Percentiles rank a stretch among this genome's conserved stretches.
These are phyloP conservation scores for Cinclus cinclus DNA, from an alignment of 2,113 vertebrate genomes.

Conservation along the genomic window DNA sequence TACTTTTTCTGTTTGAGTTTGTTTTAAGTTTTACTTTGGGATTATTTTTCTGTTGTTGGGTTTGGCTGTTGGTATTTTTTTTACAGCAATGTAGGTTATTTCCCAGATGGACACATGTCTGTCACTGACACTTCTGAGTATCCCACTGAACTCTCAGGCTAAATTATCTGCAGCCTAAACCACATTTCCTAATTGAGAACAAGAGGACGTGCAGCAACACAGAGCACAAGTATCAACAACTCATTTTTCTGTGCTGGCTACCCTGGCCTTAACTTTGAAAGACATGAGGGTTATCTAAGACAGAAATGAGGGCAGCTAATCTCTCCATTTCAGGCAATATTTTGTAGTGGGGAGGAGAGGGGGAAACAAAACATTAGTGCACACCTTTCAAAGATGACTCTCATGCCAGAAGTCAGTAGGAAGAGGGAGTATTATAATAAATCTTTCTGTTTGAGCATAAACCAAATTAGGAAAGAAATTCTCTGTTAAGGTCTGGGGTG, in stretches of 20 bases:
- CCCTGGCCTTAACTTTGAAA: neutral
- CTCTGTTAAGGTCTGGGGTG: neutral
- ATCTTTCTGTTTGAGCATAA: neutral
- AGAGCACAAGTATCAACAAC: neutral
- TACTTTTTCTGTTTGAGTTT: neutral
- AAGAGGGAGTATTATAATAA: neutral
- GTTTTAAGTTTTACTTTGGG: neutral
- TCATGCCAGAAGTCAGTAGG: neutral
- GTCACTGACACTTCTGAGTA: neutral
- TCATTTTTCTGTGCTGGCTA: neutral
- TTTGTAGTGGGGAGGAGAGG: neutral
- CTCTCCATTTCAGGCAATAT: slow-evolving; percentile 24
- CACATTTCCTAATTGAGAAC: neutral
- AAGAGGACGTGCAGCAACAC: neutral
- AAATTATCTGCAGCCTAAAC: neutral
- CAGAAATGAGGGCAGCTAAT: slow-evolving; percentile 21
- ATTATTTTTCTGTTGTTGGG: neutral
- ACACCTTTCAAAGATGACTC: neutral
- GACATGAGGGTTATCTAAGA: neutral
- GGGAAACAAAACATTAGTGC: neutral
- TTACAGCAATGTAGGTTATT: neutral
- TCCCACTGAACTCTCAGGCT: neutral
- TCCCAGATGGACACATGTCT: neutral
- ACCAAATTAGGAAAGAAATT: neutral
- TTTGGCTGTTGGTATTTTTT: neutral